A percentile compares a stretch with the other conserved stretches of the same genome.
phyloP scores from a whole-genome alignment of 2,797 vertebrate genomes.

The Jordanella pulchra region DNA sequence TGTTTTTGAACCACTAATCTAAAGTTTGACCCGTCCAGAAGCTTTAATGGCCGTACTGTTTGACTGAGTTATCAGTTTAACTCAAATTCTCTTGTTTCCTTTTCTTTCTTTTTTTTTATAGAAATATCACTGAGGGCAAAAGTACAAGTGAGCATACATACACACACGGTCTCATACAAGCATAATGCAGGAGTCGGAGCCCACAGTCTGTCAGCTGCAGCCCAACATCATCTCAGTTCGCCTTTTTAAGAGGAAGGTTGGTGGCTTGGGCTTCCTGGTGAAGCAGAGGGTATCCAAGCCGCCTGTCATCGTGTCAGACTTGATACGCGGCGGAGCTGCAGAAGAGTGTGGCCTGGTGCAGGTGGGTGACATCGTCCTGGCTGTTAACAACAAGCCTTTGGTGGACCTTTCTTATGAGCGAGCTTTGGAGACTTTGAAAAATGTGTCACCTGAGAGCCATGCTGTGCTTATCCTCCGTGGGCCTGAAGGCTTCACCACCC shows the following conservation, averaged over 20 bases:
- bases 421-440: constrained; percentile 91
- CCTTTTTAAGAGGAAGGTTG: constrained; percentile 94
- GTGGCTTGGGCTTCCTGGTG: constrained; percentile 94
- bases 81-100: constrained; percentile 9
- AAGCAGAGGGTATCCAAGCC: constrained; percentile 95
- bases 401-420: constrained; percentile 93
- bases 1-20: neutral
- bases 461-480: constrained; percentile 94
- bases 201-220: constrained; percentile 94
- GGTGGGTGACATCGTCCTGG: constrained; percentile 95
- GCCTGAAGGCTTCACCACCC: constrained; percentile 95
- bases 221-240: constrained; percentile 97
- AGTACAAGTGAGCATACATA: constrained; percentile 13
- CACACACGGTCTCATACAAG: constrained; percentile 25
- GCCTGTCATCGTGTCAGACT: constrained; percentile 93
- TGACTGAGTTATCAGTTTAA: constrained; percentile 37
- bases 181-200: constrained; percentile 91
- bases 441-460: constrained; percentile 89
- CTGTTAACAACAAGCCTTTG: constrained; percentile 93
- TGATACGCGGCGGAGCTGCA: constrained; percentile 92
- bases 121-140: constrained; percentile 64
- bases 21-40: neutral
- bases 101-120: constrained; percentile 44
- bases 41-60: constrained; percentile 37
- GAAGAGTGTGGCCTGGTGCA: constrained; percentile 97